phyloP scores from a whole-genome alignment of 92 coral and sea anemone genomes.

The Chrysogorgia sp. region DNA sequence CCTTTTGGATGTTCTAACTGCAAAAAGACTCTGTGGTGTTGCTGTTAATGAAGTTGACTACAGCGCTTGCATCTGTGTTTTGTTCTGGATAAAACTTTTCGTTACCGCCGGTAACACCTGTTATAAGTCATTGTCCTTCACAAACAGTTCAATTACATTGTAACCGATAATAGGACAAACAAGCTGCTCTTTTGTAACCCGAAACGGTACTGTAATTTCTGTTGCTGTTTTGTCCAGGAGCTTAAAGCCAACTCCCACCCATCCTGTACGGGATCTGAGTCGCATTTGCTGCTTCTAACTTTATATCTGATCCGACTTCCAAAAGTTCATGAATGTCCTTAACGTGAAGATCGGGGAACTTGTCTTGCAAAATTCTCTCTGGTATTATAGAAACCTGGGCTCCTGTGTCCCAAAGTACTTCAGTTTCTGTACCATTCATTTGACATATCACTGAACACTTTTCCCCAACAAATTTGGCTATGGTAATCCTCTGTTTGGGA shows the following conservation, averaged over 20 bases:
- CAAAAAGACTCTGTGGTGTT: neutral
- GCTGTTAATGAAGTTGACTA: neutral
- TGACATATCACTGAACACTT: no score
- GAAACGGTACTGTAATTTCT: no score
- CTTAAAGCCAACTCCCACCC: constrained; percentile 64
- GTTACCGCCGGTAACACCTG: constrained; percentile 36
- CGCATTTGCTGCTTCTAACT: constrained; percentile 72
- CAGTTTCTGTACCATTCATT: no score
- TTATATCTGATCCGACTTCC: constrained; percentile 43
- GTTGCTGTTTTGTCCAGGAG: constrained; percentile 47
- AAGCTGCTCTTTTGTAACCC: constrained; percentile 63
- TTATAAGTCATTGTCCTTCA: constrained; percentile 56
- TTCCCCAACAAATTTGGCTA: no score
- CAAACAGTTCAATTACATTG: constrained; percentile 72
- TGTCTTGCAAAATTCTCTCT: constrained; percentile 44
- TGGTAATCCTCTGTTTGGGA: no score
- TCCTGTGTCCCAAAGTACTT: no score
- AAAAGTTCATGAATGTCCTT: constrained; percentile 61
- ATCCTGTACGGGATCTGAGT: constrained; percentile 66
- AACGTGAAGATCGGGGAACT: constrained; percentile 40
- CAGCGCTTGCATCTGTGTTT: neutral
- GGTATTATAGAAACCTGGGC: constrained; percentile 61
- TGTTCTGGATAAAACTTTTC: no score
- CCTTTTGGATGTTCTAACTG: no score
- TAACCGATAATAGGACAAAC: constrained; percentile 72